phyloP scores from a whole-genome alignment of 2,797 vertebrate species.

The Protonibea diacanthus region DNA sequence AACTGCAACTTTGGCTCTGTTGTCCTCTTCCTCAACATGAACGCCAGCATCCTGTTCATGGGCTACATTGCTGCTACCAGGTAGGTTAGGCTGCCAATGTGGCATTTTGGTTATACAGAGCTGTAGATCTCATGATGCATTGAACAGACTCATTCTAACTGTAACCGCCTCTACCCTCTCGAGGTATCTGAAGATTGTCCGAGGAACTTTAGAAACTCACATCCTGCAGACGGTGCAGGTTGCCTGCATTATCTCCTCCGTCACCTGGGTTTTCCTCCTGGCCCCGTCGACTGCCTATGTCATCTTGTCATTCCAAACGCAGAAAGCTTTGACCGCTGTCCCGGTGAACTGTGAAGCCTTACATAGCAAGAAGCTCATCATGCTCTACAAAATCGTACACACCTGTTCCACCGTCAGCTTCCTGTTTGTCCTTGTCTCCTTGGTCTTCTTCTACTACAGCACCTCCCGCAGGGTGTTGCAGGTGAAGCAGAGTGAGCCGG shows the following conservation, averaged over 20 bases:
- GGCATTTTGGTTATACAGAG: background rate
- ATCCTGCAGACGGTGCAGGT: slow-evolving; percentile 39
- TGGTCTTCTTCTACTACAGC: slow-evolving; percentile 66
- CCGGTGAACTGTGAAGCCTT: slow-evolving; percentile 29
- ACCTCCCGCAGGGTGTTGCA: slow-evolving; percentile 44
- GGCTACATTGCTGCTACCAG: slow-evolving; percentile 74
- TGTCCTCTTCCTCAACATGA: slow-evolving; percentile 76
- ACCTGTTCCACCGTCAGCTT: slow-evolving; percentile 45
- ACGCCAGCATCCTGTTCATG: slow-evolving; percentile 81
- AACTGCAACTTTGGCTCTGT: slow-evolving; percentile 66
- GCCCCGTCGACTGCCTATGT: slow-evolving; percentile 26
- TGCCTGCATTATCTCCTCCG: slow-evolving; percentile 47
- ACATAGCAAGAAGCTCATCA: slow-evolving; percentile 23
- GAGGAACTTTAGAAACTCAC: slow-evolving; percentile 29
- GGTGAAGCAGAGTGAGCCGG: slow-evolving; percentile 11
- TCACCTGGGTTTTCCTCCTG: slow-evolving; percentile 65
- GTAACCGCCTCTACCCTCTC: background rate
- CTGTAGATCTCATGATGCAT: background rate
- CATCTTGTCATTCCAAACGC: slow-evolving; percentile 39
- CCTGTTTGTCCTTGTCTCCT: slow-evolving; percentile 50
- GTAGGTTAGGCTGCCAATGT: slow-evolving; percentile 28
- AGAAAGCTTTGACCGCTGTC: background rate
- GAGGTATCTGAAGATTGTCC: slow-evolving; percentile 73
- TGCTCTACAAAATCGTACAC: slow-evolving; percentile 53
- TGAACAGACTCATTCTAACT: background rate